Evolutionary conservation across 2,888 invertebrate genomes (phyloP).

Genomic region (Euzetes globulus): DNA sequence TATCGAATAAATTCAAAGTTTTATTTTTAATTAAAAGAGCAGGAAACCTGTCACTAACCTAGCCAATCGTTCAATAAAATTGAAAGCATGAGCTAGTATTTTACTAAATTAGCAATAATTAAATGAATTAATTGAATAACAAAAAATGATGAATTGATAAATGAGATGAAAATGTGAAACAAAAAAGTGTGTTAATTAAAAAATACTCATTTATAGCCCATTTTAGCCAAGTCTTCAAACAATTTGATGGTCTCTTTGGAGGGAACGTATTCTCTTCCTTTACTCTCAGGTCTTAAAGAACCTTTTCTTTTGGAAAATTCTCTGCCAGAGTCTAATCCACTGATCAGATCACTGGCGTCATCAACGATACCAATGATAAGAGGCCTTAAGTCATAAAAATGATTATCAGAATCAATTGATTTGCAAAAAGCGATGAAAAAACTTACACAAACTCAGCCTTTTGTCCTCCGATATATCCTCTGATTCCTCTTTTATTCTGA

Average conservation of each 20-base stretch:
- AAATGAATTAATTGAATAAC: too few species aligned
- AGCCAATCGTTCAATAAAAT: too few species aligned
- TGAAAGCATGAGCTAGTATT: too few species aligned
- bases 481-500: neutral
- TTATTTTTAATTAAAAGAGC: too few species aligned
- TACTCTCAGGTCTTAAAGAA: neutral
- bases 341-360: neutral
- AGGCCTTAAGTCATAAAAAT: neutral
- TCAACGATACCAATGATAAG: constrained; percentile 6
- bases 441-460: constrained; percentile 15
- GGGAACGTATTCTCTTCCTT: neutral
- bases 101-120: too few species aligned
- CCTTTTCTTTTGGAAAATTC: neutral
- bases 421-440: neutral
- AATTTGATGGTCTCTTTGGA: constrained; percentile 8
- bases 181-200: neutral
- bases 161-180: neutral
- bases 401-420: neutral
- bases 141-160: too few species aligned
- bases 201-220: neutral
- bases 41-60: too few species aligned
- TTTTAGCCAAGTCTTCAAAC: constrained; percentile 12
- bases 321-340: neutral
- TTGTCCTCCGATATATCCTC: neutral
- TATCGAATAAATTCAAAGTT: too few species aligned